Evolutionary conservation across 2,797 vertebrate species (phyloP).

Genomic region (Todus mexicanus): DNA sequence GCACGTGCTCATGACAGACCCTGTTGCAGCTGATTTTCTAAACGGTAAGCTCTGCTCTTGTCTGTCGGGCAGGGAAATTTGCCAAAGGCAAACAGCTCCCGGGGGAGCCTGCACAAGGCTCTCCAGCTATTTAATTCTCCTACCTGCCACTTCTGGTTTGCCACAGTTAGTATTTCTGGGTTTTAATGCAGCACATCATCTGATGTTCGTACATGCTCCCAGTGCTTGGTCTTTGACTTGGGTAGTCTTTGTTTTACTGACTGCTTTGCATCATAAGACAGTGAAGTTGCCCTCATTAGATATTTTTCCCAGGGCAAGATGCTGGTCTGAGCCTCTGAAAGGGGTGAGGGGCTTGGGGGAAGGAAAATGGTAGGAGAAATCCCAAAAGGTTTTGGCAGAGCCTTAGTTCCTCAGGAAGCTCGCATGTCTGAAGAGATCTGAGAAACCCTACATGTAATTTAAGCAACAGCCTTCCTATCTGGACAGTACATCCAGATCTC

Average conservation of each 20-base stretch:
- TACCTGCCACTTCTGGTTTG: not conserved
- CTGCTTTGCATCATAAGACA: not conserved
- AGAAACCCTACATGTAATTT: not conserved
- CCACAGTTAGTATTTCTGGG: not conserved
- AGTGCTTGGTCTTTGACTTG: not conserved
- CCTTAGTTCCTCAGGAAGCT: not conserved
- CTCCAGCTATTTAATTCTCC: not conserved
- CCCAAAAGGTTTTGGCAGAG: not conserved
- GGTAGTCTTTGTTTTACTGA: not conserved
- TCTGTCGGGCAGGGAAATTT: not conserved
- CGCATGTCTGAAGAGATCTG: not conserved
- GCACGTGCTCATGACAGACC: conserved; percentile 80
- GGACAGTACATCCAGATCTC: not conserved
- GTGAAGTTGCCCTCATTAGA: not conserved
- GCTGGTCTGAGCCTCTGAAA: not conserved
- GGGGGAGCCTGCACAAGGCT: not conserved
- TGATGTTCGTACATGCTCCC: not conserved
- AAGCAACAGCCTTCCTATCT: not conserved
- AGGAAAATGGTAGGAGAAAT: not conserved
- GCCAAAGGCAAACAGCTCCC: not conserved
- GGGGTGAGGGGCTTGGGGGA: not conserved
- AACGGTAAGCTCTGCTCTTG: conserved; percentile 79
- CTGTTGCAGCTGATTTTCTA: conserved; percentile 82
- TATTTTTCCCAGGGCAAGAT: not conserved
- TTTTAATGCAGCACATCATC: not conserved